Base-by-base conservation (phyloP, 23 tunicate genomes). In the Phallusia fumigata region DNA sequence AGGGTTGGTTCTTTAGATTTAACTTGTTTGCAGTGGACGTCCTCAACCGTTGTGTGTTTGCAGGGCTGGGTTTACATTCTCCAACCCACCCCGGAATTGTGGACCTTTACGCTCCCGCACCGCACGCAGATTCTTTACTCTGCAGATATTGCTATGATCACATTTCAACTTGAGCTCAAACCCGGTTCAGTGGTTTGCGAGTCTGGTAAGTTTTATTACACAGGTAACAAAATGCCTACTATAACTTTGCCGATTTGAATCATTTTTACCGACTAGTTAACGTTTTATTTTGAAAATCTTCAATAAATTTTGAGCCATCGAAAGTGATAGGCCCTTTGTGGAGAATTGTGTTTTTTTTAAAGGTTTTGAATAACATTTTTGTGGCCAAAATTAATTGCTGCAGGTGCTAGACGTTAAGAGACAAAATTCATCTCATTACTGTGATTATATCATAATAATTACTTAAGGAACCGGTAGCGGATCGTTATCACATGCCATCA, bases 111-210 rank as follows among this genome's bases (percentile, higher is more conserved):
- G 34, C 64, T 95, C 28, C 99, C 99, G 0, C 99, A 95, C 82
- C 86, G 99, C 32, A 95, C 99, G 0, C 99, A 95, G 82, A 95
- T 95, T 74, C 50, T 95, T 22, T 95, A 95, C 80, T n/a, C 99
- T 2, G 79, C 95, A 35, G 99, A 95, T 52, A 95, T 95, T 53
- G 77, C 99, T 0, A 86, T 90, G 91, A 87, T 95, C 15, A 79
- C 79, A 6, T 76, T 90, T 69, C 89, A 95, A 76, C 76, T 95
- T 32, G 95, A 90, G 16, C 32, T 95, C 78, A 87, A 84, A 74
- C 92, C 91, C 0, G 99, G 99, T 19, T 90, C 95, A 11, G 88
- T 95, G n/a, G 95, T 95, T 36, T 95, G 99, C 81, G 99, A 95
- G 76, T 95, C 95, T 0, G 98, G 98, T 94, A 32, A 73, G 88